These are phyloP conservation scores for Brachyalestes nurse DNA, from an alignment of 2,797 vertebrate genomes.

Conservation along the genomic window DNA sequence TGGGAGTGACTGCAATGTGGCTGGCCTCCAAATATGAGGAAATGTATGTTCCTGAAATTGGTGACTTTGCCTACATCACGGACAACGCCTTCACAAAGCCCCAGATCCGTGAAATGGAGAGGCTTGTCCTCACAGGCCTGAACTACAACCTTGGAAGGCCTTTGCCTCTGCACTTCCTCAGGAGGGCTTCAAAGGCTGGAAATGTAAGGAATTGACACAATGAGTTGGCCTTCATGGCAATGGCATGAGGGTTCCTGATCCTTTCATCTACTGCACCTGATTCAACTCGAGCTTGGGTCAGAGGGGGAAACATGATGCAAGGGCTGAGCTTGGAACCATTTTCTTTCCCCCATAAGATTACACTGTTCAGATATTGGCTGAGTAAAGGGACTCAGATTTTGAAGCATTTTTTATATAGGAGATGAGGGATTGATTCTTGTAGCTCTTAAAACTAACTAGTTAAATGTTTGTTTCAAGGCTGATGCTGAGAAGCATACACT, in stretches of 20 bases:
- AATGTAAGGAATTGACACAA: conserved; percentile 74
- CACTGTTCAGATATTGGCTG: too few species aligned
- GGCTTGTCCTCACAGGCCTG: conserved; percentile 81
- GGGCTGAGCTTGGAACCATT: too few species aligned
- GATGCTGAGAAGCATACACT: conserved; percentile 87
- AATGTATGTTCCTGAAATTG: conserved; percentile 84
- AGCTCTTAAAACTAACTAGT: too few species aligned
- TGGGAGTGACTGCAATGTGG: conserved; percentile 89
- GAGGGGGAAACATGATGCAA: too few species aligned
- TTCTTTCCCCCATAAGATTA: too few species aligned
- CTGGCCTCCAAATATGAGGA: conserved; percentile 96
- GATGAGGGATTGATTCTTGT: too few species aligned
- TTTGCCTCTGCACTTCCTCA: conserved; percentile 90
- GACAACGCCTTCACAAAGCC: conserved; percentile 85
- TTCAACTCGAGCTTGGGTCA: too few species aligned
- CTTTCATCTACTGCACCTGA: too few species aligned
- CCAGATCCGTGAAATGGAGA: conserved; percentile 92
- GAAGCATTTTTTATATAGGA: too few species aligned
- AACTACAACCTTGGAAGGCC: conserved; percentile 90
- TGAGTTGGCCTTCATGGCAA: too few species aligned
- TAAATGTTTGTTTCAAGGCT: conserved; percentile 69
- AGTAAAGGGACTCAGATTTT: too few species aligned
- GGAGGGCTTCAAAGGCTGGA: conserved; percentile 91
- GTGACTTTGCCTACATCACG: conserved; percentile 93
- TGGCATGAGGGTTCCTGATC: too few species aligned